phyloP scores from a whole-genome alignment of 2,113 vertebrate genomes.

The Machaerirhynchus nigripectus region DNA sequence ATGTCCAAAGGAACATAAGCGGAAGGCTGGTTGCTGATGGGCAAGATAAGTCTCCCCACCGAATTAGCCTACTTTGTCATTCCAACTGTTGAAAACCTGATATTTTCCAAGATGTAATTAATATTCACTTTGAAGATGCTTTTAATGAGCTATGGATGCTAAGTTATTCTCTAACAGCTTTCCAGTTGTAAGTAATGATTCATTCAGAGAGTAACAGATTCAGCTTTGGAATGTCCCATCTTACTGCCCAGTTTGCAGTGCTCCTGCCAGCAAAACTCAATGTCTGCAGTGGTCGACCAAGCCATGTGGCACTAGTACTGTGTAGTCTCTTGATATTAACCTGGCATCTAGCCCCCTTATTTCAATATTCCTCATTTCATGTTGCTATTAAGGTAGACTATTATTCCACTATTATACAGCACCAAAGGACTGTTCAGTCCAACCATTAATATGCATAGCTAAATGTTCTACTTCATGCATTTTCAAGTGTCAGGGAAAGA shows the following conservation, averaged over 20 bases:
- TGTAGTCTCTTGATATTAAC: conserved; percentile 46
- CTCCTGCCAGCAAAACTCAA: conserved; percentile 55
- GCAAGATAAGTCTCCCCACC: conserved; percentile 53
- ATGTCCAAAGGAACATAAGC: conserved; percentile 62
- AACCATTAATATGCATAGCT: background rate
- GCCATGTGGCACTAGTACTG: conserved; percentile 47
- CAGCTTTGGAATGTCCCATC: conserved; percentile 31
- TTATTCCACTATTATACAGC: background rate
- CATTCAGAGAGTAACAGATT: conserved; percentile 55
- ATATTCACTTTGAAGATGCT: conserved; percentile 62
- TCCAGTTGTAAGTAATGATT: conserved; percentile 55
- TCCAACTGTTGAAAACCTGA: conserved; percentile 65
- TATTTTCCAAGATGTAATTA: conserved; percentile 68
- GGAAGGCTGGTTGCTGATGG: conserved; percentile 50
- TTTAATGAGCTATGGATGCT: conserved; percentile 62
- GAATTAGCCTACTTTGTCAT: conserved; percentile 64
- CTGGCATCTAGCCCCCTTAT: conserved; percentile 47
- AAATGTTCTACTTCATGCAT: background rate
- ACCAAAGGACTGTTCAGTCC: background rate
- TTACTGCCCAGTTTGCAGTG: conserved; percentile 38
- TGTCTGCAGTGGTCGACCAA: conserved; percentile 29
- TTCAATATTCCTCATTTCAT: conserved; percentile 33
- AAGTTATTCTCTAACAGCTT: conserved; percentile 53
- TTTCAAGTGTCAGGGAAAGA: background rate
- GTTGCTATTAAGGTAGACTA: conserved; percentile 30